These are phyloP conservation scores for Nomada lathburiana DNA, from an alignment of 2,888 invertebrate species.

Conservation along the genomic window DNA sequence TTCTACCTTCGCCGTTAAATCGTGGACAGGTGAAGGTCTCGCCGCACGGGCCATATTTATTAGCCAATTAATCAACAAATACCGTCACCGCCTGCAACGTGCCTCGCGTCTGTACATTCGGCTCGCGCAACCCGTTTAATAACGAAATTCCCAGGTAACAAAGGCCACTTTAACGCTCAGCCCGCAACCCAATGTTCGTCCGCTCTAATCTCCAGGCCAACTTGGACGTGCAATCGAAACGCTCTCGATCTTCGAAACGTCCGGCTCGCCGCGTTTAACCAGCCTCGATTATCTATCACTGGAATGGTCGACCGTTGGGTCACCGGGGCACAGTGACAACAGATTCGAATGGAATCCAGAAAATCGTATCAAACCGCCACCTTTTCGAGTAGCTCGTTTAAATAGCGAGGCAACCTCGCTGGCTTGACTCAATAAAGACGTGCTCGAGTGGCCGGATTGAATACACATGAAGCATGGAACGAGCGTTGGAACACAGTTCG, in stretches of 20 bases:
- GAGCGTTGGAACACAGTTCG: slow-evolving; percentile 48
- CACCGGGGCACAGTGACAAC: background rate
- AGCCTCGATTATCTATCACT: slow-evolving; percentile 15
- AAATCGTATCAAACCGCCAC: slow-evolving; percentile 44
- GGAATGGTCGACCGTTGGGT: slow-evolving; percentile 11
- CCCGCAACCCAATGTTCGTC: background rate
- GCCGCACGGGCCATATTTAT: background rate
- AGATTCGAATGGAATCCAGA: slow-evolving; percentile 18
- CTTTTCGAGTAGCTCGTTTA: slow-evolving; percentile 43
- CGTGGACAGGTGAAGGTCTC: no score
- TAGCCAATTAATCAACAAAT: slow-evolving; percentile 15
- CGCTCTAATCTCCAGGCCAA: slow-evolving; percentile 29
- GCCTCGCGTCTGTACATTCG: background rate
- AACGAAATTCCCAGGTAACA: slow-evolving; percentile 23
- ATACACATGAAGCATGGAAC: slow-evolving; percentile 70
- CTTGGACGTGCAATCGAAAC: slow-evolving; percentile 31
- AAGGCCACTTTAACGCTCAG: slow-evolving; percentile 20
- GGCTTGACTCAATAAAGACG: slow-evolving; percentile 55
- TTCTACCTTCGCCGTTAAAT: no score
- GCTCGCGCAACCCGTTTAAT: background rate
- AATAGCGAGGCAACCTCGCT: slow-evolving; percentile 37
- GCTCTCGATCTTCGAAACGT: slow-evolving; percentile 38
- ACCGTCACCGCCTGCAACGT: background rate
- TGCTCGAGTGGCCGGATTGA: slow-evolving; percentile 52
- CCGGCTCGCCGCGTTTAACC: slow-evolving; percentile 25